Conservation (phyloP, 2,113 vertebrate species). For the Pandion haliaetus region DNA sequence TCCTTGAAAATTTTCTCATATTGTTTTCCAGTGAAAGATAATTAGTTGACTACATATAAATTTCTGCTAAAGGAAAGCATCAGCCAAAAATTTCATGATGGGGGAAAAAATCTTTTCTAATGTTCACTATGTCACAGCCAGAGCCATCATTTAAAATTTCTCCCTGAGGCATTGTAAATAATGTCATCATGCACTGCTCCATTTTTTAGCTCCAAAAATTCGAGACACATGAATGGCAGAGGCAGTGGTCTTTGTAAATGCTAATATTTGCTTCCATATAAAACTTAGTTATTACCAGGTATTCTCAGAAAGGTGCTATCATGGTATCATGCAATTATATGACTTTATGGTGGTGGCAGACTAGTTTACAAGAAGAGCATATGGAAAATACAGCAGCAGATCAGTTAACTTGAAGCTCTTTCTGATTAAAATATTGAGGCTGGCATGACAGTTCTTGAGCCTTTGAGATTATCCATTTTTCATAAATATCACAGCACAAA, state of each 20-base stretch:
- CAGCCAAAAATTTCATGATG: background rate
- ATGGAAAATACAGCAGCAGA: background rate
- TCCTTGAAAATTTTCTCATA: background rate
- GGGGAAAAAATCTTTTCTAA: background rate
- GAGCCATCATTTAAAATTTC: background rate
- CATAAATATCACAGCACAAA: background rate
- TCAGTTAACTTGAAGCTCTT: background rate
- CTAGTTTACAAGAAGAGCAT: background rate
- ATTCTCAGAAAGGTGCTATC: background rate
- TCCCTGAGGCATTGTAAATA: background rate
- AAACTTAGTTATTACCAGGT: background rate
- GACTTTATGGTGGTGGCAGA: background rate
- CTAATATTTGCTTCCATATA: background rate
- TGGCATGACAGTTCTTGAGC: background rate
- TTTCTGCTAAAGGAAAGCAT: background rate
- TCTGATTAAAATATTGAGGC: slow-evolving; percentile 2
- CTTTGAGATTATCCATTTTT: background rate
- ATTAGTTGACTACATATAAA: background rate
- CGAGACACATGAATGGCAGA: background rate
- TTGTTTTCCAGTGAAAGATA: background rate
- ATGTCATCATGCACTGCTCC: background rate
- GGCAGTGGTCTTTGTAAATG: background rate
- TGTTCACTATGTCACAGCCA: background rate
- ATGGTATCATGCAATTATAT: background rate
- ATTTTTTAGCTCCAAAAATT: background rate